These are phyloP conservation scores for Andricus grossulariae DNA, from an alignment of 1,140 invertebrate genomes.

Conservation along the genomic window DNA sequence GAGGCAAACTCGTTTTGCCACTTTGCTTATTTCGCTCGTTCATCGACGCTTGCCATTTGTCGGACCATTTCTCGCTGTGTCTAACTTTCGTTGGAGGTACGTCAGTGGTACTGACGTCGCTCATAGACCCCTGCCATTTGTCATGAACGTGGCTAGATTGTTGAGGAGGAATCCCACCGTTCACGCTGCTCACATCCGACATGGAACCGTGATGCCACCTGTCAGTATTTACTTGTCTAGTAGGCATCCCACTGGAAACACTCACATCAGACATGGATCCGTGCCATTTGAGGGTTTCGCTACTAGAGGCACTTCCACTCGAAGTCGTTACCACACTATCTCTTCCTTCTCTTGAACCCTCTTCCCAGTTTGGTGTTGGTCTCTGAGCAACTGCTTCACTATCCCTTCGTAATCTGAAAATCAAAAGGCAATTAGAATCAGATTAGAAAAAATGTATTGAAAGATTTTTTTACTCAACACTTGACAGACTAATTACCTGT, in stretches of 20 bases:
- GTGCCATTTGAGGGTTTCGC: constrained; percentile 89
- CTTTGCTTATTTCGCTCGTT: constrained; percentile 56
- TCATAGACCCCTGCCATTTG: constrained; percentile 78
- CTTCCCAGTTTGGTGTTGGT: constrained; percentile 73
- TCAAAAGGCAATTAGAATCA: not conserved
- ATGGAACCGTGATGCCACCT: constrained; percentile 71
- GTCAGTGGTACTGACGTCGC: constrained; percentile 71
- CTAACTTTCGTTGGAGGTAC: constrained; percentile 42
- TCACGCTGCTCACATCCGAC: constrained; percentile 69
- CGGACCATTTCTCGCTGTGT: constrained; percentile 51
- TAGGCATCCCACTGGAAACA: constrained; percentile 77
- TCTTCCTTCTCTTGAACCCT: constrained; percentile 76
- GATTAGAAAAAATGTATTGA: not conserved
- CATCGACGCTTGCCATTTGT: constrained; percentile 66
- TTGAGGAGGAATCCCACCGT: constrained; percentile 42
- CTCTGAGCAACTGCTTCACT: constrained; percentile 78
- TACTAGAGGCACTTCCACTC: constrained; percentile 84
- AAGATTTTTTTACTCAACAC: not conserved
- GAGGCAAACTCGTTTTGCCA: constrained; percentile 52
- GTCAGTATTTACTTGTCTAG: constrained; percentile 56
- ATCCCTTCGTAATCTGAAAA: constrained; percentile 76
- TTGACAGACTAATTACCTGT: constrained; percentile 76
- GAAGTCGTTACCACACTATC: constrained; percentile 83
- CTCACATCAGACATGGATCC: constrained; percentile 87
- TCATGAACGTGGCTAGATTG: constrained; percentile 58